phyloP scores from a whole-genome alignment of 1,140 invertebrate species.

The Sesamia nonagrioides region DNA sequence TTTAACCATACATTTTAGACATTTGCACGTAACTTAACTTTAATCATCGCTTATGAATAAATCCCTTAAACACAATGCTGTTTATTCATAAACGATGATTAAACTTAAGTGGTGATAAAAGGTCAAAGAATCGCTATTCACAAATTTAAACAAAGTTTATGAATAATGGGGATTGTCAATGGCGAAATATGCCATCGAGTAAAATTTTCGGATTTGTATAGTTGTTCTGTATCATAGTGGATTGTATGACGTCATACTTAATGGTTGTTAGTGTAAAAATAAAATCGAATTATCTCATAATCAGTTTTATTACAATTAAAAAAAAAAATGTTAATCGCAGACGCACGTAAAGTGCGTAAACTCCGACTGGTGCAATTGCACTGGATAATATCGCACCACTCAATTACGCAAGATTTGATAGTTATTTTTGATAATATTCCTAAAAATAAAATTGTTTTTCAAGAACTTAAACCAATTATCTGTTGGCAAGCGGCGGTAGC shows the following conservation, averaged over 20 bases:
- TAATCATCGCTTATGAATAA: too few species aligned
- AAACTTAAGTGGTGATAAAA: too few species aligned
- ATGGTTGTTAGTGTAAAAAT: background rate
- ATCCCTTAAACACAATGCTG: too few species aligned
- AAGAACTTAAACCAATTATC: slow-evolving; percentile 33
- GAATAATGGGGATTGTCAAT: too few species aligned
- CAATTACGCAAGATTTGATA: slow-evolving; percentile 31
- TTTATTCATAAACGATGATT: too few species aligned
- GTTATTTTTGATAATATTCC: slow-evolving; percentile 37
- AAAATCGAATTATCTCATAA: background rate
- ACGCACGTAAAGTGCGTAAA: background rate
- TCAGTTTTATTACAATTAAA: background rate
- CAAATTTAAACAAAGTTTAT: too few species aligned
- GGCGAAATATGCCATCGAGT: background rate
- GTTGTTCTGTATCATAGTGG: background rate
- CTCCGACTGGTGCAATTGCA: slow-evolving; percentile 1
- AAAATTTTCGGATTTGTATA: background rate
- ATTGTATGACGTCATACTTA: background rate
- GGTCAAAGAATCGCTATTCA: too few species aligned
- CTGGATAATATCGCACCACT: slow-evolving; percentile 15
- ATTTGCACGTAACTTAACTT: too few species aligned
- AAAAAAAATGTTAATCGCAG: background rate
- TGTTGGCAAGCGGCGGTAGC: slow-evolving; percentile 30
- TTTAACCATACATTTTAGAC: too few species aligned
- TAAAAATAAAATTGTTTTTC: slow-evolving; percentile 45